These are phyloP conservation scores for Macrosoma leucophasiata DNA, from an alignment of 2,888 invertebrate genomes.

Conservation along the genomic window DNA sequence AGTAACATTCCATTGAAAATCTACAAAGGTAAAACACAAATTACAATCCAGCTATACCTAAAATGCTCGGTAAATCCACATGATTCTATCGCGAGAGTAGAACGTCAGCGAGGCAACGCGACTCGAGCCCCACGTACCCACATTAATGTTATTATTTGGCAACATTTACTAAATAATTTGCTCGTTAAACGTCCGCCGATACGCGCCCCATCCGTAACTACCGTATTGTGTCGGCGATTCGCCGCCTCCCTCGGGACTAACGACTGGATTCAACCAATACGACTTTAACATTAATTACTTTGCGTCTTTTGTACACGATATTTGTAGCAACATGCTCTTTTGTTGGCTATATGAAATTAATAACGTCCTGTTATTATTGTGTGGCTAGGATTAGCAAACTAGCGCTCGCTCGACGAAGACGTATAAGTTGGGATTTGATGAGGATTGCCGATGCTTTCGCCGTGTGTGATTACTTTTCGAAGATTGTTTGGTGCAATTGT, in stretches of 20 bases:
- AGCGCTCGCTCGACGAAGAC: constrained; percentile 42
- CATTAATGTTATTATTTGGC: constrained; percentile 74
- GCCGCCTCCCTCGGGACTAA: constrained; percentile 51
- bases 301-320: constrained; percentile 54
- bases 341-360: constrained; percentile 59
- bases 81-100: constrained; percentile 18
- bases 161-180: constrained; percentile 75
- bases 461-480: too few species aligned
- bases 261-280: constrained; percentile 61
- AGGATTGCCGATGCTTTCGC: constrained; percentile 40
- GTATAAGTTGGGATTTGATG: constrained; percentile 46
- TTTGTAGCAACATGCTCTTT: constrained; percentile 69
- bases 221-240: constrained; percentile 60
- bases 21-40: background rate
- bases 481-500: too few species aligned
- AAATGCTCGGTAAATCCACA: constrained; percentile 16
- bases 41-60: too few species aligned
- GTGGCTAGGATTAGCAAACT: constrained; percentile 53
- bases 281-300: constrained; percentile 64
- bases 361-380: constrained; percentile 46
- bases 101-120: constrained; percentile 21
- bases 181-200: constrained; percentile 71
- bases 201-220: constrained; percentile 60
- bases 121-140: constrained; percentile 37
- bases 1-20: background rate